Evolutionary conservation across 2,797 vertebrate genomes (phyloP).

Genomic region (Galaxias olidus): DNA sequence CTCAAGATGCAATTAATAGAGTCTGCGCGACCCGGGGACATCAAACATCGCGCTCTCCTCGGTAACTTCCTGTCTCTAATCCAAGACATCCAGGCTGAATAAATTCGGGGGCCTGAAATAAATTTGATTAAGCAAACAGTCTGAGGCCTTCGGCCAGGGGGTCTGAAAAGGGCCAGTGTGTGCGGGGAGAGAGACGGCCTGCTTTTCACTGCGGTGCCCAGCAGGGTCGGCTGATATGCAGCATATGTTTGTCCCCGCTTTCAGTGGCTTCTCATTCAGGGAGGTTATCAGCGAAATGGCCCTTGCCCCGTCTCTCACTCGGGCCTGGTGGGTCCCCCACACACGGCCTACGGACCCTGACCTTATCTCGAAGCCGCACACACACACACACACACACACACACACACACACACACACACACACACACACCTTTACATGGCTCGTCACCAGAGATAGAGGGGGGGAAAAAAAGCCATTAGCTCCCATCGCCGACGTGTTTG

Average conservation of each 20-base stretch:
- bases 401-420: too few species aligned
- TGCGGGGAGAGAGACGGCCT: slow-evolving; percentile 11
- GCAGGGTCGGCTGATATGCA: slow-evolving; percentile 39
- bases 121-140: slow-evolving; percentile 64
- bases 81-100: slow-evolving; percentile 56
- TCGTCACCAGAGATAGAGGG: background rate
- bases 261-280: slow-evolving; percentile 27
- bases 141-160: slow-evolving; percentile 37
- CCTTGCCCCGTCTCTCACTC: slow-evolving; percentile 9
- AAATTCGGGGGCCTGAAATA: slow-evolving; percentile 45
- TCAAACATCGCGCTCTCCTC: slow-evolving; percentile 63
- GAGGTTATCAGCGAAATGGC: slow-evolving; percentile 41
- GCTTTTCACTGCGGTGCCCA: slow-evolving; percentile 25
- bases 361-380: too few species aligned
- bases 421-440: background rate
- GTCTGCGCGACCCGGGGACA: slow-evolving; percentile 56
- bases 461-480: background rate
- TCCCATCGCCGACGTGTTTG: slow-evolving; percentile 10
- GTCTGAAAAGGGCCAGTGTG: slow-evolving; percentile 43
- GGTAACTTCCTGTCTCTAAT: slow-evolving; percentile 62
- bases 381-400: too few species aligned
- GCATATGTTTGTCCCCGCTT: slow-evolving; percentile 51
- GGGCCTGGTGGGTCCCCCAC: too few species aligned
- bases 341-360: too few species aligned
- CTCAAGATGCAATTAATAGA: slow-evolving; percentile 71